These are phyloP conservation scores for Mugil cephalus DNA, from an alignment of 2,113 vertebrate species.

Conservation along the genomic window DNA sequence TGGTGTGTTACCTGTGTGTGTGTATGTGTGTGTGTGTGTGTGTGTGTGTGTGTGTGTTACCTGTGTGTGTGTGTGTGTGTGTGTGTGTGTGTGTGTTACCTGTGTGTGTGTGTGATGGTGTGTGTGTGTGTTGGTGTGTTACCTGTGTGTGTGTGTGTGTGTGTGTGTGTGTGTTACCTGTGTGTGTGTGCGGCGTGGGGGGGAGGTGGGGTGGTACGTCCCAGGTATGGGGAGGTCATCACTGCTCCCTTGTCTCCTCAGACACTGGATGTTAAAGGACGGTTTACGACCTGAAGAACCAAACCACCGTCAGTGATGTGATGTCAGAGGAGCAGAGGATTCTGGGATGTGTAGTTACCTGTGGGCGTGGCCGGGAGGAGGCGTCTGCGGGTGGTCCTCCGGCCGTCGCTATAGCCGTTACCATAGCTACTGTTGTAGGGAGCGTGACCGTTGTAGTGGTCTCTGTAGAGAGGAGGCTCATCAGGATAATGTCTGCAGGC, in stretches of 20 bases:
- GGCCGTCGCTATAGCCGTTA: constrained; percentile 68
- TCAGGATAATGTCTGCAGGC: constrained; percentile 65
- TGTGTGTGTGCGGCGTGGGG: constrained; percentile 67
- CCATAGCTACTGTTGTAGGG: constrained; percentile 62
- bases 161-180: no score
- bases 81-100: neutral
- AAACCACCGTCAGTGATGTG: neutral
- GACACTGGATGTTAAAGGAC: constrained; percentile 92
- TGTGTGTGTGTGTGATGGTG: constrained; percentile 13
- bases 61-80: neutral
- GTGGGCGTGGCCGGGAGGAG: constrained; percentile 90
- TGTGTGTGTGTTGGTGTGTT: constrained; percentile 23
- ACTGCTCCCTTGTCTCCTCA: constrained; percentile 89
- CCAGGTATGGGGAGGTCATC: constrained; percentile 92
- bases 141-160: no score
- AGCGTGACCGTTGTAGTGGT: constrained; percentile 60
- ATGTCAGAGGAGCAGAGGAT: neutral
- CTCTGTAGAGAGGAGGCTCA: constrained; percentile 64
- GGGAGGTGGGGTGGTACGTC: constrained; percentile 89
- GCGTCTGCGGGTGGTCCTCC: constrained; percentile 81
- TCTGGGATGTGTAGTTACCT: constrained; percentile 67
- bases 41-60: neutral
- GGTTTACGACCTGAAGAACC: constrained; percentile 85
- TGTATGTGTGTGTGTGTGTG: no score
- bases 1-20: no score